phyloP scores from a whole-genome alignment of 1,140 invertebrate species.

The Calliphora vicina region DNA sequence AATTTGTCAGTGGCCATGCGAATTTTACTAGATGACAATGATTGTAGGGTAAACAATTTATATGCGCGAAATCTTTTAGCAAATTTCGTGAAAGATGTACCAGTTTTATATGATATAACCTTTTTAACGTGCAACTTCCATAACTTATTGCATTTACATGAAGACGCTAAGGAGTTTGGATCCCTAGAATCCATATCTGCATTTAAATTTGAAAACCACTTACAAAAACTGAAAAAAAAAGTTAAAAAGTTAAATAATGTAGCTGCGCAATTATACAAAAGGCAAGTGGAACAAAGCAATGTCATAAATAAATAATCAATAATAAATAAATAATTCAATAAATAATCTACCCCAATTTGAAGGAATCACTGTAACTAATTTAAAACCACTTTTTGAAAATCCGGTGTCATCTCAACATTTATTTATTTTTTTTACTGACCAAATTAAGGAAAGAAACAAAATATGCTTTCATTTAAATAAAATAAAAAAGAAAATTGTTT shows the following conservation, averaged over 20 bases:
- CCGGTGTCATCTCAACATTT: too few species aligned
- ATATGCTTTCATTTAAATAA: too few species aligned
- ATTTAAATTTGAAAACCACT: constrained; percentile 43
- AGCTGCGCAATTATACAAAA: constrained; percentile 40
- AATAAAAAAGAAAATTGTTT: too few species aligned
- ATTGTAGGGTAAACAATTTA: background rate
- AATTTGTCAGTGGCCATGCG: constrained; percentile 2
- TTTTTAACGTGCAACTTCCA: constrained; percentile 32
- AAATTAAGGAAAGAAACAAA: too few species aligned
- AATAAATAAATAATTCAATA: too few species aligned
- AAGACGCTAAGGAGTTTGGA: too few species aligned
- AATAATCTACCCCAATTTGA: too few species aligned
- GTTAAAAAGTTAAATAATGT: constrained; percentile 36
- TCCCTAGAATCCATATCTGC: constrained; percentile 40
- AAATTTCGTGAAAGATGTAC: constrained; percentile 2
- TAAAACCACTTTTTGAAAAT: too few species aligned
- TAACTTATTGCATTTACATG: constrained; percentile 16
- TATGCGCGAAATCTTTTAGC: background rate
- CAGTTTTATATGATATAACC: background rate
- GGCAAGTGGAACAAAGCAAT: constrained; percentile 26
- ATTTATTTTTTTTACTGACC: too few species aligned
- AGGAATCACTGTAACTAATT: too few species aligned
- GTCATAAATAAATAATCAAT: too few species aligned
- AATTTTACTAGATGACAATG: constrained; percentile 16
- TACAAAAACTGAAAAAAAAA: constrained; percentile 39